Conservation (phyloP, 2,113 vertebrate species). For the Ursus arctos region DNA sequence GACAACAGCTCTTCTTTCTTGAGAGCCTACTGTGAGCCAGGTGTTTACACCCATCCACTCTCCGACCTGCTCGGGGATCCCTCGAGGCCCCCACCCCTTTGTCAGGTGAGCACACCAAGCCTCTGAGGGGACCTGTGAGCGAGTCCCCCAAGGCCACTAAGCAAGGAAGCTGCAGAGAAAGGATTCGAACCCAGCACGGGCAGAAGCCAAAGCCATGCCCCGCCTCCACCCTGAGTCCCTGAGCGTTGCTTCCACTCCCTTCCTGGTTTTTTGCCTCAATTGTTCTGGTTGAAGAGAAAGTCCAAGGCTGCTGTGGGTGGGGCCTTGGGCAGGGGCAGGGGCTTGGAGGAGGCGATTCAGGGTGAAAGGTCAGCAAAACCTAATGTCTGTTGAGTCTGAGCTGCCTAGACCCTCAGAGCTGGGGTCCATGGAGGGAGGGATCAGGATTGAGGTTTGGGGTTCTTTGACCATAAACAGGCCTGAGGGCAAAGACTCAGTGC, state of each 20-base stretch:
- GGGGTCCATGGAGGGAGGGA: accelerated
- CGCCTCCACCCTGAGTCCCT: too few species aligned
- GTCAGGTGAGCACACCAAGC: neutral
- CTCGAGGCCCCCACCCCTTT: neutral
- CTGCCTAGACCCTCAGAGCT: neutral
- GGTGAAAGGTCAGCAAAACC: neutral
- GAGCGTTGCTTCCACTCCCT: too few species aligned
- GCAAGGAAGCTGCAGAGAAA: neutral
- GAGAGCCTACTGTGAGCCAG: neutral
- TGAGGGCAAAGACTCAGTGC: neutral
- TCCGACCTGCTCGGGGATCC: too few species aligned
- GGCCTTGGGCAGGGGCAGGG: neutral
- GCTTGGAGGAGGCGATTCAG: neutral
- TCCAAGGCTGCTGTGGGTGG: neutral
- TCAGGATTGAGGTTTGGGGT: neutral
- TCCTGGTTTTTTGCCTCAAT: neutral
- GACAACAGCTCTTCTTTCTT: neutral
- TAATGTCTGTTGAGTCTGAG: neutral
- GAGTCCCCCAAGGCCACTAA: neutral
- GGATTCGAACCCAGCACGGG: neutral
- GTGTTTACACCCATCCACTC: neutral
- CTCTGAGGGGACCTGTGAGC: neutral
- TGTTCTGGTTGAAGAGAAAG: neutral
- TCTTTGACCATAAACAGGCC: neutral
- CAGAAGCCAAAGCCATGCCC: neutral